Evolutionary conservation across 2,113 vertebrate genomes (phyloP), one percentile per base, ranked within the genome.

Genomic region (Ceuthmochares aereus): DNA sequence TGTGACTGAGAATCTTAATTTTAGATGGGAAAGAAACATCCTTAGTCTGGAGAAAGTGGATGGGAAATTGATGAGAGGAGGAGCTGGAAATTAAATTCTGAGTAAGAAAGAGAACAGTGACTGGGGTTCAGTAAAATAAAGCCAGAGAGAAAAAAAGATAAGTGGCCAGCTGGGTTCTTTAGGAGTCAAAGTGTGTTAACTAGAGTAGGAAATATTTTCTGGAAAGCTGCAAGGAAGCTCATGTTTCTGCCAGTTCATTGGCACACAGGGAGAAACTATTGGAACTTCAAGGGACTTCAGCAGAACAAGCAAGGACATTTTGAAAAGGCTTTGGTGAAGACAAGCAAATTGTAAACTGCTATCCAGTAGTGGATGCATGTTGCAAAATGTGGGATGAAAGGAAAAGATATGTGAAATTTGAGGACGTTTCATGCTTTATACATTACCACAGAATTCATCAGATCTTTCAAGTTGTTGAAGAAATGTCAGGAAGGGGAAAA

Each of bases 401-500:
- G n/a, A 68, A 75, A 91, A 91, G 49, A 78, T 86, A 49, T 91
- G 66, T 82, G 66, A 93, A 91, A 66, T 20, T 6, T 77, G 68
- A 84, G 40, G 68, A 81, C 18, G 25, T 86, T 91, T 89, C 51
- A 47, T 1, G 4, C 2, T 79, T 62, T 43, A 54, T 72, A 22
- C 29, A 11, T 73, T 87, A 80, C 63, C 63, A 85, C 47, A 94
- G 37, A 84, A 88, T 52, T 52, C 21, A 60, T 86, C 21, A 52
- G 23, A 69, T 90, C 67, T 81, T 94, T 90, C 63, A 70, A 72
- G 36, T 22, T 83, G 12, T 52, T 4, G 14, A 85, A 92, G 75
- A 81, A 95, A 84, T 36, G 27, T 34, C 85, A 96, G 54, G n/a
- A 85, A 84, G 34, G 40, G 25, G 18, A 91, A 75, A 90, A 87